Evolutionary conservation across 2,797 vertebrate species (phyloP), one percentile per base, ranked within the genome.

Genomic region (Enteromius argenteus): DNA sequence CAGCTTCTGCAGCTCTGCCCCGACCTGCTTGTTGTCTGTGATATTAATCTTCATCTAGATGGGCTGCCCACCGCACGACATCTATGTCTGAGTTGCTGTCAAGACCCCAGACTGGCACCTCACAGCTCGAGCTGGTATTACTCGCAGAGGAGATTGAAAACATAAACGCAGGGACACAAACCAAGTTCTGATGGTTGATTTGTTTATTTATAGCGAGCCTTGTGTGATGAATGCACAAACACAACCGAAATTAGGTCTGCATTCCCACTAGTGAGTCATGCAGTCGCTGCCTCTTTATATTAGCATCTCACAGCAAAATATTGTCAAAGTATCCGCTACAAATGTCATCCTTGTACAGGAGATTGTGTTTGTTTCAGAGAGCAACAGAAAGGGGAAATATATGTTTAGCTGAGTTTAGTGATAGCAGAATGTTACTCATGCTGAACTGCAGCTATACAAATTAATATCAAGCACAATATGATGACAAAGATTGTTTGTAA

Each of bases 261-360:
- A 88, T 93, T 93, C 92, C 92, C 90, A 81, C 84, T 90, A 90
- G 88, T 92, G 93, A 93, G 88, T 94, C 90, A 93, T 92, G 93
- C 90, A 91, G 90, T 92, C 87, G 84, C 91, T 92, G 93, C 91
- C 93, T 91, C 91, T 89, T 90, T 86, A 88, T 90, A 94, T 94
- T 91, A 94, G 86, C 90, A 88, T 94, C 77, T 66, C 72, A 32
- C 56, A 81, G 81, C 85, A 75, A 82, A 85, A 83, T 51, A 83
- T 49, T 30, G 44, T 80, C 71, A 76, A 62, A 81, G 62, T 84
- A 58, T 78, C 75, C 80, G 79, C 74, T 86, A 62, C 58, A 81
- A 80, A 74, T 66, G 79, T 56, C 78, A 75, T 72, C 21, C 27
- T 17, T 73, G 71, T 62, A 66, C 35, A 39, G 27, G 30, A 69